phyloP scores from a whole-genome alignment of 2,888 invertebrate genomes.

The Tethea ocularis region DNA sequence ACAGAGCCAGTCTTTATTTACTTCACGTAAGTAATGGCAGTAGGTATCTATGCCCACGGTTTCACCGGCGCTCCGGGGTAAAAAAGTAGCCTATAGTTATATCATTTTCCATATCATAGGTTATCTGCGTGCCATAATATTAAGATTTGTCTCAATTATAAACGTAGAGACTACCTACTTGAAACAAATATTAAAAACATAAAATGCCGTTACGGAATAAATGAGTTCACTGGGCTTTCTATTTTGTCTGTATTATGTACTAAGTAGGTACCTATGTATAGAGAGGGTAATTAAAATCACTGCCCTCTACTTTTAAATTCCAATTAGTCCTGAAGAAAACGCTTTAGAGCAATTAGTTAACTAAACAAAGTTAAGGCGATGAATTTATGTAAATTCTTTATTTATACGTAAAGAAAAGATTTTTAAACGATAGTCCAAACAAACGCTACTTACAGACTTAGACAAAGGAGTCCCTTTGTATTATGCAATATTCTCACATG shows the following conservation, averaged over 20 bases:
- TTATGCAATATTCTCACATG: background rate
- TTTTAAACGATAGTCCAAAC: background rate
- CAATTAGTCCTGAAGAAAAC: background rate
- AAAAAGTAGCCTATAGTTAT: too few species aligned
- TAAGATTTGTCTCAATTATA: too few species aligned
- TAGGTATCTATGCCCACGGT: too few species aligned
- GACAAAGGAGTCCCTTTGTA: background rate
- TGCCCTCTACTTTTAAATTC: conserved; percentile 1
- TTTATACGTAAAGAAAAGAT: background rate
- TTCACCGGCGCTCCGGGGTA: too few species aligned
- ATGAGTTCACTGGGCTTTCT: background rate
- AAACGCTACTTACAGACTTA: background rate
- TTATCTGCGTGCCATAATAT: too few species aligned
- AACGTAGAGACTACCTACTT: too few species aligned
- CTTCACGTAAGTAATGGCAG: background rate
- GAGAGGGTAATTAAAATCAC: background rate
- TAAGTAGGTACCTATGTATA: background rate
- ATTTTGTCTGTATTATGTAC: background rate
- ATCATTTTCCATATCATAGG: too few species aligned
- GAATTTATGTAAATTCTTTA: background rate
- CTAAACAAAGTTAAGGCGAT: background rate
- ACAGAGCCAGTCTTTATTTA: background rate
- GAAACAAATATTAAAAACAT: too few species aligned
- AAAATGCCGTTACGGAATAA: too few species aligned
- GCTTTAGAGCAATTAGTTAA: conserved; percentile 1